Base-by-base conservation (phyloP, 2,113 vertebrate genomes). In the Nothoprocta perdicaria region DNA sequence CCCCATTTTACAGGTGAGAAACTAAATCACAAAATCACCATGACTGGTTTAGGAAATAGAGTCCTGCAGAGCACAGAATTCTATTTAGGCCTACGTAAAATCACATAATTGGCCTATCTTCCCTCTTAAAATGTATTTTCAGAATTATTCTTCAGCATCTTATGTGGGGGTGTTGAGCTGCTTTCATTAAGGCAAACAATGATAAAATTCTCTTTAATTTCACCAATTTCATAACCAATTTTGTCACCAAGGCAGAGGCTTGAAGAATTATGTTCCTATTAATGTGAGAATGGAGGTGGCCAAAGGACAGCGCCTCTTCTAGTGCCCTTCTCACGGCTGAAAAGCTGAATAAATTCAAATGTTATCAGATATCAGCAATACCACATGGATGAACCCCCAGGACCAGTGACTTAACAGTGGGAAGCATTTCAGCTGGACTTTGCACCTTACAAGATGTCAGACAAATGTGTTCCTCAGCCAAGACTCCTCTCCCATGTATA, bases 371-470 rank as follows among this genome's bases (percentile, higher is more conserved):
- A 83, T 27, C 61, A 92, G 76, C 63, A 75, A 87, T 80, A 63
- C 23, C 88, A 43, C 82, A 89, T 2, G 4, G 75, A n/a, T 46
- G 82, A 95, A 61, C 38, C 76, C 41, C 61, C 41, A 71, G 76
- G 31, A 95, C 92, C 76, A 95, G 88, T 95, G 95, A 96, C 61
- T 67, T 88, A 83, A 96, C 91, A 58, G 82, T 89, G 88, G 94
- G 93, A 96, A 94, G 38, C 43, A 80, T 95, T 96, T 96, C 95
- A 96, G 93, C 82, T 94, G 92, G 95, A 86, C 68, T 94, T 83
- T 74, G 66, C 76, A 94, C 90, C 88, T 91, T 61, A 85, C 38
- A 83, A 94, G 76, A 86, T 94, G 92, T 92, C 77, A 83, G 92
- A 91, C 7, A 45, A 77, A 50, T 0, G 61, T 57, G 73, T 9